phyloP scores from a whole-genome alignment of 2,888 invertebrate species.

The Dicyrtoma fusca region DNA sequence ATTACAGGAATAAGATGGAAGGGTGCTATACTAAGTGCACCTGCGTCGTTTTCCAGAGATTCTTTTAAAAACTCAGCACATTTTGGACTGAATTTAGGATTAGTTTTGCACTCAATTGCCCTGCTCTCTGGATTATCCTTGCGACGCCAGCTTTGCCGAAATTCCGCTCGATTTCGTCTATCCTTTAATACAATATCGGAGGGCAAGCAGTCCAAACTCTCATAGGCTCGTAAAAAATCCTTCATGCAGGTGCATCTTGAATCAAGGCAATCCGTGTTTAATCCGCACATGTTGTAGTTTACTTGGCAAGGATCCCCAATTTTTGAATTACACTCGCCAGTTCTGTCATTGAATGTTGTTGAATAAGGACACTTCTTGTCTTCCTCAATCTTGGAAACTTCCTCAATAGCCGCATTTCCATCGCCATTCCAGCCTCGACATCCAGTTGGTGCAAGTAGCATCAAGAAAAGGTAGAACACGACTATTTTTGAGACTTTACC shows the following conservation, averaged over 20 bases:
- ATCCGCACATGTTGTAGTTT: background rate
- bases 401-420: too few species aligned
- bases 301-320: background rate
- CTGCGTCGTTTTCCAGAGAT: too few species aligned
- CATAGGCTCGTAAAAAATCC: background rate
- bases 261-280: background rate
- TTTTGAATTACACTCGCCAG: background rate
- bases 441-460: background rate
- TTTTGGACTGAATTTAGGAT: conserved; percentile 11
- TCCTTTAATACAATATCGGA: background rate
- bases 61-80: background rate
- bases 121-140: conserved; percentile 7
- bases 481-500: background rate
- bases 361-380: background rate
- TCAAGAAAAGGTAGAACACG: background rate
- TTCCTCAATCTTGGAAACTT: too few species aligned
- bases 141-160: background rate
- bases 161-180: background rate
- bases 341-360: background rate
- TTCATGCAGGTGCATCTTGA: background rate
- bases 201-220: conserved; percentile 2
- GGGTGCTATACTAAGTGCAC: too few species aligned
- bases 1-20: too few species aligned
- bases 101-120: conserved; percentile 1
- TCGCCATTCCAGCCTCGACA: too few species aligned